Evolutionary conservation across 2,797 vertebrate species (phyloP).

Genomic region (Sebastes matsubarae): DNA sequence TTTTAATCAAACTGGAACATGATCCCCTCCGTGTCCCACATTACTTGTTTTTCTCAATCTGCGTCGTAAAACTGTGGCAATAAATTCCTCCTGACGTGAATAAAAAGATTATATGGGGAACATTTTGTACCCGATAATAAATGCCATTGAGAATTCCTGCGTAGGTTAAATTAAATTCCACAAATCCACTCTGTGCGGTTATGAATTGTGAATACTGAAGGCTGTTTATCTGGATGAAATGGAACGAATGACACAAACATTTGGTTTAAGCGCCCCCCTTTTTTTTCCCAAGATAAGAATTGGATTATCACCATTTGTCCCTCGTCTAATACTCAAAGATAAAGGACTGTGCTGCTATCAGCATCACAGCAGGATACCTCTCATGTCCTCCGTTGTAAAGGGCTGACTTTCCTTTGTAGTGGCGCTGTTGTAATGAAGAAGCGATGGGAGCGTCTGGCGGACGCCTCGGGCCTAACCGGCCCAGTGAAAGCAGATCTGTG

Average conservation of each 20-base stretch:
- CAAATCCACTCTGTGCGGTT: not conserved
- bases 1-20: conserved; percentile 24
- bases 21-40: conserved; percentile 27
- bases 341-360: conserved; percentile 38
- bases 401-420: conserved; percentile 57
- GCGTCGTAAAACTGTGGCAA: conserved; percentile 2
- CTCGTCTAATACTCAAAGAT: conserved; percentile 44
- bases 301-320: conserved; percentile 33
- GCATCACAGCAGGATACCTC: conserved; percentile 43
- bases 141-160: conserved; percentile 25
- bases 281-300: not conserved
- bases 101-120: conserved; percentile 8
- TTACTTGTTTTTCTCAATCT: conserved; percentile 26
- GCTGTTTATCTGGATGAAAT: not conserved
- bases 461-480: conserved; percentile 52
- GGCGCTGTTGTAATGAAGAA: conserved; percentile 43
- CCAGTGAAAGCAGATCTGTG: conserved; percentile 71
- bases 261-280: not conserved
- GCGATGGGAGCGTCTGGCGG: conserved; percentile 59
- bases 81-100: conserved; percentile 33
- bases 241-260: not conserved
- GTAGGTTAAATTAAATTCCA: conserved; percentile 29
- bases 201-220: not conserved
- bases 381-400: conserved; percentile 54
- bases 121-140: conserved; percentile 27